A percentile compares a stretch with the other conserved stretches of the same genome.
phyloP scores from a whole-genome alignment of 2,113 vertebrate species.

The Ivindomyrus marchei region DNA sequence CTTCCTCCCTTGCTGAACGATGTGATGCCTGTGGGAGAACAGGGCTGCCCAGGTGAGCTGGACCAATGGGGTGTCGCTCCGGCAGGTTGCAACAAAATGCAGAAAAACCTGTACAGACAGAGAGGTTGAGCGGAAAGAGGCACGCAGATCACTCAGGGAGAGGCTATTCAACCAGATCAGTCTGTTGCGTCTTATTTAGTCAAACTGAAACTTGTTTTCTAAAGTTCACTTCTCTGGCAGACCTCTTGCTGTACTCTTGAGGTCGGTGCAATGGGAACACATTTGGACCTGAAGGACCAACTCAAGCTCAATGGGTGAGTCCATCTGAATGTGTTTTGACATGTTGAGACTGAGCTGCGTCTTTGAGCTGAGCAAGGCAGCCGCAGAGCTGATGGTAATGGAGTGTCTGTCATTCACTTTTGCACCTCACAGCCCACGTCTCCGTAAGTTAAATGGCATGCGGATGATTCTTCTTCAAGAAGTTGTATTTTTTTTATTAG shows the following conservation, averaged over 20 bases:
- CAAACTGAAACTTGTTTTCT: constrained; percentile 15
- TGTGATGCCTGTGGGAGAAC: constrained; percentile 28
- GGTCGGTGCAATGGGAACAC: constrained; percentile 37
- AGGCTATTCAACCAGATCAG: constrained; percentile 23
- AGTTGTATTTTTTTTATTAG: not conserved
- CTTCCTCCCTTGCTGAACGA: constrained; percentile 20
- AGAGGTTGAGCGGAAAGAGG: constrained; percentile 32
- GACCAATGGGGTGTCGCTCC: constrained; percentile 37
- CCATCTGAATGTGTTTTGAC: not conserved
- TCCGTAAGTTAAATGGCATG: not conserved
- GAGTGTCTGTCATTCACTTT: not conserved
- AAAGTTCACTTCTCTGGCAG: constrained; percentile 6
- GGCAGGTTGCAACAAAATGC: constrained; percentile 43
- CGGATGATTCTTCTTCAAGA: not conserved
- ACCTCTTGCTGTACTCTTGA: constrained; percentile 25
- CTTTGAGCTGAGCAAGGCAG: not conserved
- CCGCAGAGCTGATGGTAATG: not conserved
- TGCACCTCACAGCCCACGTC: no score
- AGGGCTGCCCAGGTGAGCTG: constrained; percentile 36
- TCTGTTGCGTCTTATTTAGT: not conserved
- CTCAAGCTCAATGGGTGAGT: constrained; percentile 40
- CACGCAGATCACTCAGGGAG: constrained; percentile 24
- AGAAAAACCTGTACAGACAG: constrained; percentile 46
- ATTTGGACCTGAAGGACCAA: constrained; percentile 16
- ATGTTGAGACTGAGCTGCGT: not conserved